Conservation (phyloP, 2,888 invertebrate species). For the Agonum fuliginosum region DNA sequence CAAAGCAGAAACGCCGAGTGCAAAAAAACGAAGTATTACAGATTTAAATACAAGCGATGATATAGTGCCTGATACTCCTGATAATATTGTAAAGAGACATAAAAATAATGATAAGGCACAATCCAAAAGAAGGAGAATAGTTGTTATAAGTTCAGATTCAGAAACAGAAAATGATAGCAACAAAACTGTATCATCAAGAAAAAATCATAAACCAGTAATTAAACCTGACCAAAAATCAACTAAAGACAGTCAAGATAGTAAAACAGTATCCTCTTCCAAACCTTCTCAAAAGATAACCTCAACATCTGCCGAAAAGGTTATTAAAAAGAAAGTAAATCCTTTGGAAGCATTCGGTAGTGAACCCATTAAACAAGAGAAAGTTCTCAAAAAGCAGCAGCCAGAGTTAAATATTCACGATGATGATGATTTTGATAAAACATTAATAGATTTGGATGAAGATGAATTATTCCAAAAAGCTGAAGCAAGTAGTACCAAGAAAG, state of each 20-base stretch:
- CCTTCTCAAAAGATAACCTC: background rate
- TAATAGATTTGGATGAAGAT: slow-evolving; percentile 79
- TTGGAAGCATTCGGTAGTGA: slow-evolving; percentile 77
- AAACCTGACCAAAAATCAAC: background rate
- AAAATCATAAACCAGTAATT: background rate
- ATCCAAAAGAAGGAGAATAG: slow-evolving; percentile 64
- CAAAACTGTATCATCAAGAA: background rate
- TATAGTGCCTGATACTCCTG: slow-evolving; percentile 76
- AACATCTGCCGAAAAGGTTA: slow-evolving; percentile 67
- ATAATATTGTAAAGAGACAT: slow-evolving; percentile 62
- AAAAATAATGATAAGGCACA: slow-evolving; percentile 63
- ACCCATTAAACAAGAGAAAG: slow-evolving; percentile 76
- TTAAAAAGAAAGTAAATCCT: slow-evolving; percentile 73
- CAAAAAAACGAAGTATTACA: slow-evolving; percentile 67
- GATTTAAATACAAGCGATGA: slow-evolving; percentile 76
- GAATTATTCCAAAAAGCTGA: slow-evolving; percentile 68
- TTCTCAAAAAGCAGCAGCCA: slow-evolving; percentile 66
- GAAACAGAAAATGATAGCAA: slow-evolving; percentile 63
- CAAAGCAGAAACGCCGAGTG: slow-evolving; percentile 63
- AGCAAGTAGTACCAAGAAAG: slow-evolving; percentile 61
- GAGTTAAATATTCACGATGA: slow-evolving; percentile 76
- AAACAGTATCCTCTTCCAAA: background rate
- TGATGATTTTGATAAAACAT: slow-evolving; percentile 82
- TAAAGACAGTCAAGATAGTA: background rate
- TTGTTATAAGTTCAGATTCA: slow-evolving; percentile 66